Base-by-base conservation (phyloP, 2,113 vertebrate genomes). In the Caracal caracal region DNA sequence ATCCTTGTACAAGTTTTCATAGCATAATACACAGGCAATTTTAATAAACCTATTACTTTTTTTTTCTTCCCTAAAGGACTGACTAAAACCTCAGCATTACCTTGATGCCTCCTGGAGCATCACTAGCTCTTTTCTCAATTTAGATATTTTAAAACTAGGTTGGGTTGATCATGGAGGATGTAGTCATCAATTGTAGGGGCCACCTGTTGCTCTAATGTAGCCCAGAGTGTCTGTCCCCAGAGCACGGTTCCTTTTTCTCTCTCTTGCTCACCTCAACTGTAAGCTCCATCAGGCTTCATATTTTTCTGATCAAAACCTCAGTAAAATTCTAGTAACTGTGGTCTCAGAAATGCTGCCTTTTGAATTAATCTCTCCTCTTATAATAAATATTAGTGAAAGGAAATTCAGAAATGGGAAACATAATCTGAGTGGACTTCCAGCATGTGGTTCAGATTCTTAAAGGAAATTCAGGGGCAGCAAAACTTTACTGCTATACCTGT, bases 41-140 rank as follows among this genome's bases (percentile, higher is more conserved):
- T 97, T 96, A 95, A 95, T 93, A 97, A 95, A 97, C 66, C 33
- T 80, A 26, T 87, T 81, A 71, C 90, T 97, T 95, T 53, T 93
- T 96, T 89, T 96, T 43, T 86, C 47, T 78, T 43, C 10, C 61
- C 75, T 37, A 47, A 71, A 95, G 24, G 75, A 84, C 30, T 63
- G 65, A 56, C 71, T 84, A 53, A 95, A 97, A 90, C 17, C n/a
- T 92, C 9, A 79, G 49, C 75, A 83, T 93, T 90, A 63, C 65
- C 83, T 43, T 53, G 76, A 63, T 65, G 56, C 15, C 47, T 94
- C 73, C 75, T 40, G 15, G 26, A 80, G 20, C 19, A 79, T 24
- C 5, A 63, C 28, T 28, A 51, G 20, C 28, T 78, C 59, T 93
- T 61, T 81, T 56, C 56, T 87, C 59, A 68, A 15, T 61, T 8